A percentile compares a stretch with the other conserved stretches of the same genome.
These are phyloP conservation scores for Cydia amplana DNA, from an alignment of 1,140 invertebrate genomes.

Conservation along the genomic window DNA sequence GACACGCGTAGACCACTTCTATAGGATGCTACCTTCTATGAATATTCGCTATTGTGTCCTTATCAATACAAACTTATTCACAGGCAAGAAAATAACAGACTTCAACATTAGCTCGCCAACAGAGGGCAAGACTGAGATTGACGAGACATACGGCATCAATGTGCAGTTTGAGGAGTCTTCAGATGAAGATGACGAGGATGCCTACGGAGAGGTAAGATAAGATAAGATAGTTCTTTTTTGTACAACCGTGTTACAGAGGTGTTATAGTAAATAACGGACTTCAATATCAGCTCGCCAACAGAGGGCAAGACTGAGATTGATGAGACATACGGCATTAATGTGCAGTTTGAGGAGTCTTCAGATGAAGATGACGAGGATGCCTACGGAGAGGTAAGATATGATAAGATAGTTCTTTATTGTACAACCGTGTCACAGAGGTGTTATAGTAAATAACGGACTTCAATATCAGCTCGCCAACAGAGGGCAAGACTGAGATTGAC, in stretches of 20 bases:
- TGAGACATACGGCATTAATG: slow-evolving; percentile 98
- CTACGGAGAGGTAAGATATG: too few relatives aligned
- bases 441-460: slow-evolving; percentile 99
- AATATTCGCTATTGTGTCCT: too few relatives aligned
- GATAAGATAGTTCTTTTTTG: too few relatives aligned
- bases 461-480: slow-evolving; percentile 84
- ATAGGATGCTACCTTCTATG: too few relatives aligned
- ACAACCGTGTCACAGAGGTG: too few relatives aligned
- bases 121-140: slow-evolving; percentile 87
- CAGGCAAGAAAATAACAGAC: slow-evolving; percentile 97
- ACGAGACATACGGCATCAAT: slow-evolving; percentile 98
- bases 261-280: slow-evolving; percentile 99
- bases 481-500: slow-evolving; percentile 90
- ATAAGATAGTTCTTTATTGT: too few relatives aligned
- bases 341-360: slow-evolving; percentile 98
- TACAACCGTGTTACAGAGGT: too few relatives aligned
- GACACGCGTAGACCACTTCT: too few relatives aligned
- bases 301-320: slow-evolving; percentile 90
- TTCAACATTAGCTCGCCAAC: slow-evolving; percentile 88
- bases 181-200: slow-evolving; percentile 94
- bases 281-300: slow-evolving; percentile 85
- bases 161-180: slow-evolving; percentile 99
- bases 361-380: slow-evolving; percentile 95
- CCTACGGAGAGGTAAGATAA: too few relatives aligned
- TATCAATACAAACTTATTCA: too few relatives aligned